Evolutionary conservation across 2,797 vertebrate species (phyloP).

Genomic region (Morus bassanus): DNA sequence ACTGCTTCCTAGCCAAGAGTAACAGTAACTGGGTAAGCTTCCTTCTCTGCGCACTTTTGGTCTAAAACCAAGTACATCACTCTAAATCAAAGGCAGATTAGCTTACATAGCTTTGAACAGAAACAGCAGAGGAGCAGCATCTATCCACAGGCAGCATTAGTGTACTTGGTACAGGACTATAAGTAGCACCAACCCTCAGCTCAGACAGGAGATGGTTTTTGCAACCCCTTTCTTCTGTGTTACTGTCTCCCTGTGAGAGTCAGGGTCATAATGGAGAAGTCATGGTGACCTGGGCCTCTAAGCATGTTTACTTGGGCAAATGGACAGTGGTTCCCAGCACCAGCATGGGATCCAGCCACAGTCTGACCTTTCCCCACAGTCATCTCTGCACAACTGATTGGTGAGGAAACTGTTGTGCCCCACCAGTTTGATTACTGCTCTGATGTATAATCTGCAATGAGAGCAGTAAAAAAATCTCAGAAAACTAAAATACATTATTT

Average conservation of each 20-base stretch:
- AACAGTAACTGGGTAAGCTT: background rate
- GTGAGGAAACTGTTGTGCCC: background rate
- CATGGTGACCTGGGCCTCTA: fast-evolving
- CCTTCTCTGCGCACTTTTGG: background rate
- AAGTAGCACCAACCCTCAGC: background rate
- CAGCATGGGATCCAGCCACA: background rate
- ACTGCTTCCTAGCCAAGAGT: background rate
- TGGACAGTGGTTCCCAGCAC: background rate
- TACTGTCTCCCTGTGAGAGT: background rate
- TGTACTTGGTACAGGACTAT: background rate
- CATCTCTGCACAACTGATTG: background rate
- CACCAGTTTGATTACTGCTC: background rate
- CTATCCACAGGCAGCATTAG: fast-evolving
- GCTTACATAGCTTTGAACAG: background rate
- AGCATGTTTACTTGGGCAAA: background rate
- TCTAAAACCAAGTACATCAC: background rate
- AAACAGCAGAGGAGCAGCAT: background rate
- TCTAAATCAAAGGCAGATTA: background rate
- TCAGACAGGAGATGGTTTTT: background rate
- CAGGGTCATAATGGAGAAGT: background rate
- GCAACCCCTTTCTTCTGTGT: background rate
- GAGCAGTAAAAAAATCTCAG: fast-evolving
- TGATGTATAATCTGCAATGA: background rate
- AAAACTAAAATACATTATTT: background rate
- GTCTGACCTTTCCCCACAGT: background rate